These are phyloP conservation scores for Uropsilus gracilis DNA, from an alignment of 2,113 vertebrate genomes.

Conservation along the genomic window DNA sequence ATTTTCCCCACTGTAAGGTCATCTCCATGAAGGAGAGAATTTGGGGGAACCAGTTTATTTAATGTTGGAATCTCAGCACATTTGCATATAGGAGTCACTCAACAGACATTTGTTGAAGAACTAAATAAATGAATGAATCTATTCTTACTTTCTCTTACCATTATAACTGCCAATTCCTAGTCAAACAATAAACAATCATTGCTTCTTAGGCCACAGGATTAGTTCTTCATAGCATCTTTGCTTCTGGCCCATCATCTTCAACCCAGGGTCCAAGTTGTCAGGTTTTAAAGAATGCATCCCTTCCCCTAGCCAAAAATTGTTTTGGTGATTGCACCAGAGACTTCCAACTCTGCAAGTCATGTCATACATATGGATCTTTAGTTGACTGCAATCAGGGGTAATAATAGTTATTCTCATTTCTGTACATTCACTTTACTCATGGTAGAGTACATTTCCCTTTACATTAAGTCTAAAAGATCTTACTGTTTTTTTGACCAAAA, in stretches of 20 bases:
- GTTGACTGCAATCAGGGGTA: neutral
- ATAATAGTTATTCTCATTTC: neutral
- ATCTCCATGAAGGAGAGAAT: neutral
- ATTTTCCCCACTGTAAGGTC: neutral
- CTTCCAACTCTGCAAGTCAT: neutral
- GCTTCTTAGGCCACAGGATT: rapidly evolving
- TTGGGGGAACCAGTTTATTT: neutral
- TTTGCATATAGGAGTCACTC: neutral
- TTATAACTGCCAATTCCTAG: neutral
- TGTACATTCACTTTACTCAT: neutral
- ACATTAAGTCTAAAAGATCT: neutral
- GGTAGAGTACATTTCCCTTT: neutral
- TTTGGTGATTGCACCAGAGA: neutral
- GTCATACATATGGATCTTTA: neutral
- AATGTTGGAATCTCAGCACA: neutral
- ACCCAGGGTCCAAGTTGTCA: neutral
- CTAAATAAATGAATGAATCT: neutral
- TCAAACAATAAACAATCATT: neutral
- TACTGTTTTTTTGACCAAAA: neutral
- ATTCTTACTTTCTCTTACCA: neutral
- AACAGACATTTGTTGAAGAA: neutral
- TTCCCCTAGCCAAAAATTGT: neutral
- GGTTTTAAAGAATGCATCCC: neutral
- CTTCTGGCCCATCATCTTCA: neutral
- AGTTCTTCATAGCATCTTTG: neutral